Conservation (phyloP, 2,888 invertebrate genomes). For the Monoplex corrugatus region DNA sequence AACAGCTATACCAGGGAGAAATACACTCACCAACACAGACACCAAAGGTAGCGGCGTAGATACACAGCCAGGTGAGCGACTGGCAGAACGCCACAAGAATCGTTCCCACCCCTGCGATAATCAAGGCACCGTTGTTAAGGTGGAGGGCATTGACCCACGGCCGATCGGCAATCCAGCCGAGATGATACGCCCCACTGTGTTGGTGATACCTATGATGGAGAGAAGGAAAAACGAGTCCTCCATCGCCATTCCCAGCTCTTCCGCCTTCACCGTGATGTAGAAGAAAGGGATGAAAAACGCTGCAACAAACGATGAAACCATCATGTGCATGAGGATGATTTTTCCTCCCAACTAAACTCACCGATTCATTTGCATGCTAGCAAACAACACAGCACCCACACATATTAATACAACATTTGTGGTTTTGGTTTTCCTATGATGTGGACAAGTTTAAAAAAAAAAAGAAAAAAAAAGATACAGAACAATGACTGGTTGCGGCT, state of each 20-base stretch:
- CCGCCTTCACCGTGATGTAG: slow-evolving; percentile 89
- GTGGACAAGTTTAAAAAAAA: background rate
- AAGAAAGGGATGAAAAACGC: slow-evolving; percentile 95
- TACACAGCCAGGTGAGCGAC: slow-evolving; percentile 86
- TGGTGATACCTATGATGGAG: slow-evolving; percentile 93
- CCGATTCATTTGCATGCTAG: too few species aligned
- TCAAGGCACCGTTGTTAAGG: slow-evolving; percentile 94
- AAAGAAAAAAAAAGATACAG: background rate
- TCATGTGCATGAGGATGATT: too few species aligned
- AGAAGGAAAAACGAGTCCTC: slow-evolving; percentile 87
- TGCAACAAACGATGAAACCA: slow-evolving; percentile 56
- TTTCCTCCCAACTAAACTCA: too few species aligned
- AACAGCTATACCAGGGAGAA: too few species aligned
- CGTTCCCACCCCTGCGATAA: slow-evolving; percentile 93
- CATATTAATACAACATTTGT: too few species aligned
- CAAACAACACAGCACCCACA: background rate
- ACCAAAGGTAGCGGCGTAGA: slow-evolving; percentile 92
- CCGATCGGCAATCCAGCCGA: slow-evolving; percentile 87
- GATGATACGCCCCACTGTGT: slow-evolving; percentile 94
- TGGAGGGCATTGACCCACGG: slow-evolving; percentile 92
- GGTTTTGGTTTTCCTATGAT: background rate
- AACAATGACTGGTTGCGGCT: too few species aligned
- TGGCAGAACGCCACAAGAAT: slow-evolving; percentile 88
- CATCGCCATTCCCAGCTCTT: slow-evolving; percentile 73
- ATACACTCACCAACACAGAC: slow-evolving; percentile 91